Evolutionary conservation across 1,140 invertebrate species (phyloP), one percentile per base, ranked within the genome.

Genomic region (Drosophila grimshawi): DNA sequence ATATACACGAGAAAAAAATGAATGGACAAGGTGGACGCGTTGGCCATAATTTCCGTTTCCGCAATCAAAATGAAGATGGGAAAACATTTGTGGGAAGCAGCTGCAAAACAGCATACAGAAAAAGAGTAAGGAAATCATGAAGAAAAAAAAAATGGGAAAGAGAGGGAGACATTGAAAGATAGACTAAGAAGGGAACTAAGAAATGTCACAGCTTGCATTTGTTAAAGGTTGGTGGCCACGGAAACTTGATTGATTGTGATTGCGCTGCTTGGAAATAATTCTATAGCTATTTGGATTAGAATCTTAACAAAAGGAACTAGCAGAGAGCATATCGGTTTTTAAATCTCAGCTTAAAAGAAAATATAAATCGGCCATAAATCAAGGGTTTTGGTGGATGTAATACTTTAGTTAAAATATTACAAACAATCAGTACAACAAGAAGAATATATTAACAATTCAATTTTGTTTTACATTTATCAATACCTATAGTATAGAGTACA

Each of bases 11-110:
- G 19, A 19, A 19, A 19, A 19, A 19, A 39, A 8, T 37, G 5
- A 37, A 7, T 37, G 37, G 19, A 3, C 27, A 10, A 11, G 7
- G 30, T 11, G 41, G 41, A 57, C 55, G 39, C 65, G 71, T 65
- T 72, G 49, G 63, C 81, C 37, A 81, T 67, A 69, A 86, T 81
- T 81, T 86, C 81, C 81, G 81, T 62, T 81, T 81, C 78, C 78
- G 74, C 81, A 70, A 78, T 85, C 81, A 85, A 70, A 80, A 76
- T 11, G 46, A 51, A 72, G 61, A 59, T 66, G 62, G 45, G 61
- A 71, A 65, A 57, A 63, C 65, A 49, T 79, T 66, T 79, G 43
- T 55, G 33, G 39, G 48, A 19, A 29, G 45, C 57, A 66, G 62
- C 10, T 41, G 19, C 32, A 6, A 49, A 45, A 39, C 19, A 6